These are phyloP conservation scores for Mizuhopecten yessoensis DNA, from an alignment of 1,140 invertebrate species.

Conservation along the genomic window DNA sequence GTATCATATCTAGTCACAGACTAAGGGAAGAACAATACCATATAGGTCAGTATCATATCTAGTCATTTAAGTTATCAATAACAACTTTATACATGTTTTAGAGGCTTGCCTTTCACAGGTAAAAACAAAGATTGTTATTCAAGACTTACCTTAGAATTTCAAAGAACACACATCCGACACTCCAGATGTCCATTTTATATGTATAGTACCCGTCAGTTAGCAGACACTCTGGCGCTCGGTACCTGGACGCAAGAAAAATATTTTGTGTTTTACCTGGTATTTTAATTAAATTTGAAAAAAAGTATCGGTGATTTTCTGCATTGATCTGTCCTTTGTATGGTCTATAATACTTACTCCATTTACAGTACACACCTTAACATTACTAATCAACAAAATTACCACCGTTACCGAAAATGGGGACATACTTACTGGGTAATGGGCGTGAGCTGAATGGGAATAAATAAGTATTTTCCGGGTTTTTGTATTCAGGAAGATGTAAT, in stretches of 20 bases:
- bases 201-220: constrained; percentile 88
- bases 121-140: not conserved
- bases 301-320: not conserved
- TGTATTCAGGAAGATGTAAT: too few species aligned
- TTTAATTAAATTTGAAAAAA: not conserved
- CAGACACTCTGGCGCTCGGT: constrained; percentile 88
- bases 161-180: constrained; percentile 89
- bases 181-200: constrained; percentile 90
- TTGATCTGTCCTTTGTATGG: not conserved
- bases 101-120: too few species aligned
- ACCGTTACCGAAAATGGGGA: not conserved
- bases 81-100: too few species aligned
- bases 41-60: not conserved
- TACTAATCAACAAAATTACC: not conserved
- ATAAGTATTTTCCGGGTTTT: not conserved
- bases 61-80: too few species aligned
- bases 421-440: not conserved
- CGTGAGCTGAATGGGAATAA: not conserved
- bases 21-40: constrained; percentile 79
- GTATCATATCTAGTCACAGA: too few species aligned
- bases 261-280: constrained; percentile 8
- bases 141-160: constrained; percentile 87
- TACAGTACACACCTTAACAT: not conserved
- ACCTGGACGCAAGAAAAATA: constrained; percentile 82
- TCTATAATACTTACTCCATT: not conserved